Conservation (phyloP, 2,113 vertebrate species). For the Eudyptes chrysolophus region DNA sequence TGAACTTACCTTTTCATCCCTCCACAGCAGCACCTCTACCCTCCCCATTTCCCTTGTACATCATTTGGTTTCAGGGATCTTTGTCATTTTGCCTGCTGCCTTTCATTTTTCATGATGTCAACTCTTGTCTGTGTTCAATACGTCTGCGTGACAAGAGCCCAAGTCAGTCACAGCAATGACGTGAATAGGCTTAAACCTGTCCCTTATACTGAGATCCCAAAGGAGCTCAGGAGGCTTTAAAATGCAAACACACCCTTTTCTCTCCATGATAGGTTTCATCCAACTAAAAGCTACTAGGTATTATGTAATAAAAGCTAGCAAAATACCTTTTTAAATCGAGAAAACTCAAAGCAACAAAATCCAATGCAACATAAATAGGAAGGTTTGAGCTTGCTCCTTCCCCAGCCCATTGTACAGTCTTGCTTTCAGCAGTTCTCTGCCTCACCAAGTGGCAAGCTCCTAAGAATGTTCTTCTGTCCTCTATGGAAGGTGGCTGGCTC, state of each 20-base stretch:
- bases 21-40: background rate
- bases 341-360: background rate
- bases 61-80: background rate
- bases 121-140: background rate
- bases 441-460: background rate
- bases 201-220: background rate
- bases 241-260: background rate
- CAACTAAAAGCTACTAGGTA: background rate
- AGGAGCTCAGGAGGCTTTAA: background rate
- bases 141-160: background rate
- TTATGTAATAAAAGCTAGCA: background rate
- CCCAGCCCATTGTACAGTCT: background rate
- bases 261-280: background rate
- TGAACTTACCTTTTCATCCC: background rate
- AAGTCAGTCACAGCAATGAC: background rate
- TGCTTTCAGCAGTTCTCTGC: background rate
- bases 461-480: background rate
- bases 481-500: background rate
- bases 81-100: background rate
- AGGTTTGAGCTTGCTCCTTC: background rate
- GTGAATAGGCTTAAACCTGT: background rate
- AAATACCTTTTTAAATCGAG: background rate
- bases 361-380: background rate
- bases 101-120: background rate
- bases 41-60: background rate